Evolutionary conservation across 2,888 invertebrate species (phyloP), one percentile per base, ranked within the genome.

Genomic region (Eustalomyia histrio): DNA sequence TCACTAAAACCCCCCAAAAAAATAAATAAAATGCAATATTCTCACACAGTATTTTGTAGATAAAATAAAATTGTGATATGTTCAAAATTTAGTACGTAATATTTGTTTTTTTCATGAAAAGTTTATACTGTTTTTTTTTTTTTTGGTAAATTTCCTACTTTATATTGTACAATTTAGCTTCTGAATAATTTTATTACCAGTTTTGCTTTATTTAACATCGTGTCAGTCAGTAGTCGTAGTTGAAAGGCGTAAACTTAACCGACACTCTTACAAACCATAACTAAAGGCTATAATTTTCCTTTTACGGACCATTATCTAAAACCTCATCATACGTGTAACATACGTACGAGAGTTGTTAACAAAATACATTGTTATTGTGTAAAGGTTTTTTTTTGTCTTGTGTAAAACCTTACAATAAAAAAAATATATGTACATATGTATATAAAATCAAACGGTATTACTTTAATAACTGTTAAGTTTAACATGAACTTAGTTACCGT

Each of bases 211-310:
- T 47, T 47, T n/a, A n/a, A 12, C n/a, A 47, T n/a, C 43, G 43
- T 47, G 43, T 47, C 43, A 43, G 43, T 35, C 12, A 29, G 29
- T 29, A 39, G 39, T 39, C 39, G 39, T n/a, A 14, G n/a, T 35
- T 58, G 35, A 65, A 75, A 80, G 80, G 80, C 80, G 80, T 79
- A 69, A 75, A 74, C 64, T 33, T 65, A 67, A 50, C 67, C 57
- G 65, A 75, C 67, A 67, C 67, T 57, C 67, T 65, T 39, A 76
- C 65, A 78, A 81, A 78, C 76, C 78, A 75, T 82, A 72, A 72
- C 81, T 53, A 17, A 72, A 71, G 81, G 81, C 68, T 35, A 67
- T 67, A 58, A 82, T 75, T 79, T 82, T 79, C 68, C 76, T 57
- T 57, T 58, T 43, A 63, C 63, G 50, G 29, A 63, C 63, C 16